Evolutionary conservation across 2,888 invertebrate genomes (phyloP).

Genomic region (Tipula confusa): DNA sequence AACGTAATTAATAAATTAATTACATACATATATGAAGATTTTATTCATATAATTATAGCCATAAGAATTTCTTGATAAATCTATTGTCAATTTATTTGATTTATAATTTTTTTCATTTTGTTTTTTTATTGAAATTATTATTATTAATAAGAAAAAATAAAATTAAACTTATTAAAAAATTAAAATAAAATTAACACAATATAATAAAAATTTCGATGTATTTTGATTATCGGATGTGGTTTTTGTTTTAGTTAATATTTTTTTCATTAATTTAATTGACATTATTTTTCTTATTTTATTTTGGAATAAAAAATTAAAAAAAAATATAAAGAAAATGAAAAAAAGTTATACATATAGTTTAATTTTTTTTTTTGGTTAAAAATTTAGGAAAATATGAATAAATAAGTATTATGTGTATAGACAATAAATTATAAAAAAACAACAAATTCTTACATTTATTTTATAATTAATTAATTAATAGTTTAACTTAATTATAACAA

Average conservation of each 20-base stretch:
- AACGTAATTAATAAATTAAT: neutral
- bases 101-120: neutral
- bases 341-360: too few species aligned
- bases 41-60: neutral
- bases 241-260: neutral
- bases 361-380: neutral
- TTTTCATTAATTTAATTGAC: constrained; percentile 7
- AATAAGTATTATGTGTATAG: too few species aligned
- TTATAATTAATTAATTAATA: neutral
- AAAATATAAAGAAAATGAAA: neutral
- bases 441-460: neutral
- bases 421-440: constrained; percentile 6
- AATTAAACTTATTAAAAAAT: neutral
- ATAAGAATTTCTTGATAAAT: neutral
- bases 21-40: too few species aligned
- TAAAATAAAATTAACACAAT: too few species aligned
- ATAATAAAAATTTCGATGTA: constrained; percentile 4
- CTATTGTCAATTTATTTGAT: constrained; percentile 12
- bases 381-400: neutral
- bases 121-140: neutral
- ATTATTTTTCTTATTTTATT: constrained; percentile 8
- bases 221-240: constrained; percentile 13
- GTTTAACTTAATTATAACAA: constrained; percentile 21
- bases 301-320: neutral
- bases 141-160: neutral